Evolutionary conservation across 2,888 invertebrate species (phyloP).

Genomic region (Chrysina gloriosa): DNA sequence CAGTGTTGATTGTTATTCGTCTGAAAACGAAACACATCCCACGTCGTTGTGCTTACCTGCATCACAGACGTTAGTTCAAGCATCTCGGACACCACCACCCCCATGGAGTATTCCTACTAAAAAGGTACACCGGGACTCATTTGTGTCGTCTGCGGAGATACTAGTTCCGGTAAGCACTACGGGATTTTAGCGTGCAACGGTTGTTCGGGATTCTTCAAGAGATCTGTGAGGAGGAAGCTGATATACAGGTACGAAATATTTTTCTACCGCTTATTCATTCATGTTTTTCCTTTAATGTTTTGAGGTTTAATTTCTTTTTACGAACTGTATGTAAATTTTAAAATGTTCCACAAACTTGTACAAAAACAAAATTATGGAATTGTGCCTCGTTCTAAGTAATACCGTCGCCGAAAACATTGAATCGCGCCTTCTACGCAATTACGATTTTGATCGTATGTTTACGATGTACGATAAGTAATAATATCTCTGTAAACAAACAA

Average conservation of each 20-base stretch:
- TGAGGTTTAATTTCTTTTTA: background rate
- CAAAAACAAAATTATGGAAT: no score
- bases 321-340: background rate
- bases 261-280: background rate
- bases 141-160: constrained; percentile 97
- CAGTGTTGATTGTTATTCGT: constrained; percentile 62
- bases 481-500: no score
- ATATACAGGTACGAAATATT: constrained; percentile 86
- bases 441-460: no score
- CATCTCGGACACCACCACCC: constrained; percentile 73
- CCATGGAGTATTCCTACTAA: constrained; percentile 66
- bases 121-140: constrained; percentile 80
- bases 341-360: background rate
- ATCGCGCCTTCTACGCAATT: no score
- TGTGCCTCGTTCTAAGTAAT: no score
- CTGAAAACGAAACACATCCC: constrained; percentile 67
- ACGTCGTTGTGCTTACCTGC: constrained; percentile 71
- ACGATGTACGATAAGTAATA: no score
- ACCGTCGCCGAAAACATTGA: no score
- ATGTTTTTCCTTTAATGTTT: no score
- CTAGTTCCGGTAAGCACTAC: constrained; percentile 97
- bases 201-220: constrained; percentile 98
- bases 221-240: constrained; percentile 94
- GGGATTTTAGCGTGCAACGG: constrained; percentile 99
- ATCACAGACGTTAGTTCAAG: constrained; percentile 72